Percentiles rank a stretch among this genome's conserved stretches.
phyloP scores from a whole-genome alignment of 2,113 vertebrate genomes.

The Micronycteris hirsuta region DNA sequence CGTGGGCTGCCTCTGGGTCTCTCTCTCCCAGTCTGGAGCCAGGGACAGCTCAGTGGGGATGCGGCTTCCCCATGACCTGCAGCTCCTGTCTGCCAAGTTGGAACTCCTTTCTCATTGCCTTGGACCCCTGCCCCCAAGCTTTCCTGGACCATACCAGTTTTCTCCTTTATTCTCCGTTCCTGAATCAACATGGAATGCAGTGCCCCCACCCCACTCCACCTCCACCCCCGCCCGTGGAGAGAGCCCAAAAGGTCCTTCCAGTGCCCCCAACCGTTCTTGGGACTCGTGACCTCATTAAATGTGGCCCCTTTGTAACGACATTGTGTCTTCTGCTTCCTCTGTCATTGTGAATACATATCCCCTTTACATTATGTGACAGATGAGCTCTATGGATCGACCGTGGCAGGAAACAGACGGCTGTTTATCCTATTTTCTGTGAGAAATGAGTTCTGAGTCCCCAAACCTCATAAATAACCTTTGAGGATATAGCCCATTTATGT shows the following conservation, averaged over 20 bases:
- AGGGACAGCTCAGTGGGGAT: neutral
- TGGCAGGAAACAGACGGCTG: neutral
- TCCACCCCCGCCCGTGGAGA: too few relatives aligned
- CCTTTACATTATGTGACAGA: neutral
- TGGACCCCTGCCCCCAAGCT: neutral
- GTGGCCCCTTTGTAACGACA: too few relatives aligned
- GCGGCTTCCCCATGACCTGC: accelerated
- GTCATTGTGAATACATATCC: neutral
- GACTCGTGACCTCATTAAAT: neutral
- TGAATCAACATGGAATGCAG: neutral
- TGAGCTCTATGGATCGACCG: accelerated
- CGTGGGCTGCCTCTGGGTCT: neutral
- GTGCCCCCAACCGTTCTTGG: neutral
- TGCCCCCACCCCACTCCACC: too few relatives aligned
- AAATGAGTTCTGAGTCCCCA: neutral
- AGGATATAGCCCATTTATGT: neutral
- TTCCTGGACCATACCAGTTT: accelerated
- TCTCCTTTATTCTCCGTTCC: neutral
- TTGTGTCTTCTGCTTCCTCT: neutral
- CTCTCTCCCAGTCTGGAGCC: neutral
- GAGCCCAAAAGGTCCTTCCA: accelerated
- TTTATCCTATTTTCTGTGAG: neutral
- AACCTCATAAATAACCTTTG: neutral
- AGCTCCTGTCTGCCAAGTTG: accelerated
- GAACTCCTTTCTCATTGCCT: accelerated